phyloP scores from a whole-genome alignment of 1,140 invertebrate genomes.

The Lepidurus packardi region DNA sequence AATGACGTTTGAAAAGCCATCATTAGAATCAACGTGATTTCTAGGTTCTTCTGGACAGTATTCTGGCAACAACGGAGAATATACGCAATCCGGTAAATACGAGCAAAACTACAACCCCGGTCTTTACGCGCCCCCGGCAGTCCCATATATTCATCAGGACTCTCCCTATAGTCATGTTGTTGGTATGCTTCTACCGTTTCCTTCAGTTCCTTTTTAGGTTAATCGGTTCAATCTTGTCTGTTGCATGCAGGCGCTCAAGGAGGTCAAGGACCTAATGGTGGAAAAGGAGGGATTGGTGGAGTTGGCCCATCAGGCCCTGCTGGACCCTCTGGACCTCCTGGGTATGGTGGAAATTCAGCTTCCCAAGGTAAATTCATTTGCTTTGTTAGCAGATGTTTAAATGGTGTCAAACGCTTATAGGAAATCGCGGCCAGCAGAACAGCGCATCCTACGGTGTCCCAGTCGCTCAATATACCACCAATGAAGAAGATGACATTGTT shows the following conservation, averaged over 20 bases:
- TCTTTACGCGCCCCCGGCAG: background rate
- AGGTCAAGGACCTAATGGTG: constrained; percentile 34
- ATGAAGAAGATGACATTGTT: background rate
- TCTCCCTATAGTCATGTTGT: background rate
- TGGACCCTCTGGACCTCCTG: constrained; percentile 33
- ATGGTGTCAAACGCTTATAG: background rate
- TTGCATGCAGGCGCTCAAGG: constrained; percentile 33
- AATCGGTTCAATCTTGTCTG: background rate
- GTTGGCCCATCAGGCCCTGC: constrained; percentile 34
- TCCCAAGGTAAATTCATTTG: background rate
- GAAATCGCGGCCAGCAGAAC: background rate
- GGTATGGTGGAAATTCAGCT: background rate
- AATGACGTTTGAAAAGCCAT: background rate
- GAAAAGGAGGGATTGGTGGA: constrained; percentile 30
- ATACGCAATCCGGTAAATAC: background rate
- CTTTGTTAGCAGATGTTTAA: background rate
- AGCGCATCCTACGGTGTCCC: background rate
- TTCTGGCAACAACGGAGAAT: background rate
- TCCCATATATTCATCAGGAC: background rate
- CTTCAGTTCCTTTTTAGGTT: background rate
- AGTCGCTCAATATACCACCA: background rate
- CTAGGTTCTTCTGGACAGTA: background rate
- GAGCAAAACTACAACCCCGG: background rate
- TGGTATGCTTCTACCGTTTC: background rate
- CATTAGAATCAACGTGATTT: background rate